phyloP scores from a whole-genome alignment of 2,797 vertebrate species.

The Myotis myotis region DNA sequence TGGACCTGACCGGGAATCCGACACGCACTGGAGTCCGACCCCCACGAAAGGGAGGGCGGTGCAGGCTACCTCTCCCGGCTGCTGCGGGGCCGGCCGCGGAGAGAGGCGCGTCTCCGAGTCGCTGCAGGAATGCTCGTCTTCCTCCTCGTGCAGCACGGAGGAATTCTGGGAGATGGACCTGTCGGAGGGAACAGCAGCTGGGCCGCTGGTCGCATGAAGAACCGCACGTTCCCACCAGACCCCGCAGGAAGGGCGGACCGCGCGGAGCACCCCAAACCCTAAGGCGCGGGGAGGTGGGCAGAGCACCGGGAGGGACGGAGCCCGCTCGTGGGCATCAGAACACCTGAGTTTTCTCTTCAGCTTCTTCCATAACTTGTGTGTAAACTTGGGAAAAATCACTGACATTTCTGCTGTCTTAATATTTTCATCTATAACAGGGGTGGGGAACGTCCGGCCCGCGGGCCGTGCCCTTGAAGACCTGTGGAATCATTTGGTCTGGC shows the following conservation, averaged over 20 bases:
- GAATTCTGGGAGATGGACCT: conserved; percentile 96
- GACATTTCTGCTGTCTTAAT: neutral
- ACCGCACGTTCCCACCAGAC: fast-evolving
- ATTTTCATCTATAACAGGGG: neutral
- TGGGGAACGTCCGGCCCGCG: too few relatives aligned
- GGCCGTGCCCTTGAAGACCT: too few relatives aligned
- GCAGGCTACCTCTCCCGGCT: conserved; percentile 86
- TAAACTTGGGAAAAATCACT: neutral
- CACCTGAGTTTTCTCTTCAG: neutral
- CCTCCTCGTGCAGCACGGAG: conserved; percentile 94
- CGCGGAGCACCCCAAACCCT: neutral
- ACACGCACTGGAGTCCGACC: fast-evolving
- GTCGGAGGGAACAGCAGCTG: neutral
- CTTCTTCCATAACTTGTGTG: neutral
- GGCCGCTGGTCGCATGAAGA: fast-evolving
- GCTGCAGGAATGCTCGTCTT: conserved; percentile 93
- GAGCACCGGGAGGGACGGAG: neutral
- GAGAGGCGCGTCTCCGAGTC: conserved; percentile 90
- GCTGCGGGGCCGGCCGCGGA: conserved; percentile 86
- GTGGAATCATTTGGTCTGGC: too few relatives aligned
- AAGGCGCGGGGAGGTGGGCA: fast-evolving
- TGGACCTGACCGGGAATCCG: neutral
- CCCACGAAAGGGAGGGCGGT: neutral
- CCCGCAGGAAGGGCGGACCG: fast-evolving
- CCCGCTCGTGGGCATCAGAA: neutral